Percentiles rank a stretch among this genome's conserved stretches.
Conservation (phyloP, 1,140 invertebrate species). For the Triops longicaudatus region DNA sequence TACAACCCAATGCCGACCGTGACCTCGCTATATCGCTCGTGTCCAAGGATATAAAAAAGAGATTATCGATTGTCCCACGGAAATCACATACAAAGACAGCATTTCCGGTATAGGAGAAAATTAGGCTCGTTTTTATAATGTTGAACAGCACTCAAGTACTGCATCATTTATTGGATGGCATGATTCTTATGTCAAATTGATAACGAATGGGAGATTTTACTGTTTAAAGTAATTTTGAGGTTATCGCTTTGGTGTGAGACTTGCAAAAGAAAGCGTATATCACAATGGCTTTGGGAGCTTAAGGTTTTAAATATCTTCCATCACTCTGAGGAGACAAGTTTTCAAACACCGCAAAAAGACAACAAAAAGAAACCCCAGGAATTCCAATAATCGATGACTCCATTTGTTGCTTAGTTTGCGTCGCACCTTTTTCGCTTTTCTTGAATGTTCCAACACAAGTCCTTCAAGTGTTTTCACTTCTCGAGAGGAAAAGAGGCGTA, state of each 20-base stretch:
- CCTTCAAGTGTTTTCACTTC: neutral
- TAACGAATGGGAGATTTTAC: neutral
- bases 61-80: neutral
- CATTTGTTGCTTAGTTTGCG: neutral
- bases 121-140: neutral
- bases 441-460: neutral
- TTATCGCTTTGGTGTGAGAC: neutral
- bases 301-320: neutral
- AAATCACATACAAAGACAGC: neutral
- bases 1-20: neutral
- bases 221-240: neutral
- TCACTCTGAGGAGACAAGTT: neutral
- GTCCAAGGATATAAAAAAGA: neutral
- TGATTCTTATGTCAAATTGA: neutral
- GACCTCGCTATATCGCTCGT: neutral
- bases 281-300: constrained; percentile 13
- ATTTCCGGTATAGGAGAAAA: neutral
- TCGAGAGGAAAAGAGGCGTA: too few relatives aligned
- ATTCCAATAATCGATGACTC: constrained; percentile 1
- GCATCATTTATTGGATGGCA: neutral
- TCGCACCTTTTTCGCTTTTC: neutral
- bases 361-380: neutral
- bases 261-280: constrained; percentile 8
- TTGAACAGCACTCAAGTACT: neutral
- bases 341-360: constrained; percentile 8